Evolutionary conservation across 1,140 invertebrate genomes (phyloP).

Genomic region (Eulimnadia texana): DNA sequence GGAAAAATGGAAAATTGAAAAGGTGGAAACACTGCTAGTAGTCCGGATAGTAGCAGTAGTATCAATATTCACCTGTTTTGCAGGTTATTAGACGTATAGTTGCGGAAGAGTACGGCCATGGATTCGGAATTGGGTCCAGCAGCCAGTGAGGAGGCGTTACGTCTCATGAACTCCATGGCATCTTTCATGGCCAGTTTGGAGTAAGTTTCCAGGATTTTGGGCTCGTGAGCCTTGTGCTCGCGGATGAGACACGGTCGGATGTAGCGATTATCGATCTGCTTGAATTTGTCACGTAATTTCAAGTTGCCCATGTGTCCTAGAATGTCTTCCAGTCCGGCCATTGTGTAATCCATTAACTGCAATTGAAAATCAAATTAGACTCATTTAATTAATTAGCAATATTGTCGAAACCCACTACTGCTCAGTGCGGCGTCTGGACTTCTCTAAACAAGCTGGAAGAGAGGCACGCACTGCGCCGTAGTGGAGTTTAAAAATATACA

Average conservation of each 20-base stretch:
- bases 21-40: too few species aligned
- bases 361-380: slow-evolving; percentile 23
- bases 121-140: slow-evolving; percentile 71
- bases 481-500: too few species aligned
- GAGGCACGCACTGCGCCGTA: too few species aligned
- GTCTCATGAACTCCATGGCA: slow-evolving; percentile 73
- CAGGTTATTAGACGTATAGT: slow-evolving; percentile 42
- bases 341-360: slow-evolving; percentile 89
- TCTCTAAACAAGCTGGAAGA: too few species aligned
- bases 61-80: slow-evolving; percentile 19
- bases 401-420: too few species aligned
- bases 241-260: slow-evolving; percentile 73
- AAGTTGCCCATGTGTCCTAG: slow-evolving; percentile 87
- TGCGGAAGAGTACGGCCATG: slow-evolving; percentile 75
- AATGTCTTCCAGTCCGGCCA: slow-evolving; percentile 91
- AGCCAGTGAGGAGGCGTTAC: slow-evolving; percentile 67
- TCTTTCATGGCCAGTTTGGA: slow-evolving; percentile 85
- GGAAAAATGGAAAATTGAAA: too few species aligned
- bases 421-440: too few species aligned
- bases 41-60: too few species aligned
- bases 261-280: slow-evolving; percentile 85
- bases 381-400: neutral
- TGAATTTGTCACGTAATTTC: slow-evolving; percentile 85
- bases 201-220: slow-evolving; percentile 88
- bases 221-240: slow-evolving; percentile 71